Evolutionary conservation across 2,888 invertebrate species (phyloP).

Genomic region (Netelia inedita): DNA sequence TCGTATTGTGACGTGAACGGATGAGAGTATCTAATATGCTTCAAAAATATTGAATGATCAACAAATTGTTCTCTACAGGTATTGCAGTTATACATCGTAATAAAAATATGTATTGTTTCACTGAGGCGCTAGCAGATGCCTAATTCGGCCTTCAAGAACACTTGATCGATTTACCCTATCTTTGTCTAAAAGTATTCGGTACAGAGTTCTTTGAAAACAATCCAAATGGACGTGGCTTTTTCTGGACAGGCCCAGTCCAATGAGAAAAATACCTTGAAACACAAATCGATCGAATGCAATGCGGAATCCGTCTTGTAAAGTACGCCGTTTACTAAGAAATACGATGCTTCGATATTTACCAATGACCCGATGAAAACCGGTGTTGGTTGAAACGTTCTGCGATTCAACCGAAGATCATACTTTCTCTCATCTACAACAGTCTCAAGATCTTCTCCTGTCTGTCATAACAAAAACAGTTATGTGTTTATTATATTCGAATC

Average conservation of each 20-base stretch:
- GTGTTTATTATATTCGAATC: slow-evolving; percentile 25
- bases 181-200: slow-evolving; percentile 46
- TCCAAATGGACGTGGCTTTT: slow-evolving; percentile 44
- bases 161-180: slow-evolving; percentile 51
- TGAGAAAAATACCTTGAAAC: slow-evolving; percentile 46
- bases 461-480: slow-evolving; percentile 3
- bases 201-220: slow-evolving; percentile 62
- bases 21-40: slow-evolving; percentile 22
- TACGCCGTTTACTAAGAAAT: slow-evolving; percentile 55
- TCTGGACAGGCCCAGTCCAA: slow-evolving; percentile 48
- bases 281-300: slow-evolving; percentile 50
- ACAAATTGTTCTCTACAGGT: slow-evolving; percentile 26
- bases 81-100: slow-evolving; percentile 35
- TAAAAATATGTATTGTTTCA: not conserved
- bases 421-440: slow-evolving; percentile 9
- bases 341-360: slow-evolving; percentile 47
- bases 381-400: slow-evolving; percentile 55
- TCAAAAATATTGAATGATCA: slow-evolving; percentile 15
- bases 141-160: slow-evolving; percentile 50
- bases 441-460: not conserved
- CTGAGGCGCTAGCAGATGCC: not conserved
- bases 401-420: slow-evolving; percentile 27
- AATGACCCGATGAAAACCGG: slow-evolving; percentile 64
- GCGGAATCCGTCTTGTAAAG: slow-evolving; percentile 62
- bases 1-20: slow-evolving; percentile 9